These are phyloP conservation scores for Drosophila anomalata DNA, from an alignment of 2,888 invertebrate genomes.

Conservation along the genomic window DNA sequence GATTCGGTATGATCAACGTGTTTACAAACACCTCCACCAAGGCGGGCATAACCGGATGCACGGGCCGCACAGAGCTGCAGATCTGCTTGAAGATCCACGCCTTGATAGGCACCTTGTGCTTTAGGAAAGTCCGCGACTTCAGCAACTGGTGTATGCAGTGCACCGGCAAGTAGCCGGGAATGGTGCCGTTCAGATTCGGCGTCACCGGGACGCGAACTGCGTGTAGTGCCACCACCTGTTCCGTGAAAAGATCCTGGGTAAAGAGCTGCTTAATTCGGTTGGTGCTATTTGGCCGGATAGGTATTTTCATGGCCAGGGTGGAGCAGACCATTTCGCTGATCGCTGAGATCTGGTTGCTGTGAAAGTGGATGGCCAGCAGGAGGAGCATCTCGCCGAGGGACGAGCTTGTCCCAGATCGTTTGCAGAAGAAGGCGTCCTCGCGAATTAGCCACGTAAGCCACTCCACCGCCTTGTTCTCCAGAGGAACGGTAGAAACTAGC, in stretches of 20 bases:
- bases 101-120: constrained; percentile 97
- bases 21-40: constrained; percentile 97
- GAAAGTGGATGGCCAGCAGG: constrained; percentile 98
- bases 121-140: constrained; percentile 96
- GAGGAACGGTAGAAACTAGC: constrained; percentile 89
- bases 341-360: constrained; percentile 96
- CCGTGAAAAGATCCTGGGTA: constrained; percentile 98
- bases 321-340: constrained; percentile 97
- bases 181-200: constrained; percentile 92
- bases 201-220: constrained; percentile 98
- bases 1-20: constrained; percentile 90
- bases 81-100: constrained; percentile 98
- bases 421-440: constrained; percentile 95
- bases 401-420: constrained; percentile 92
- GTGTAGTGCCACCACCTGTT: constrained; percentile 97
- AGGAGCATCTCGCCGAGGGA: constrained; percentile 98
- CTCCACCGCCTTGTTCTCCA: constrained; percentile 94
- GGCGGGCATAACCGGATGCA: constrained; percentile 96
- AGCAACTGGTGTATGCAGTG: constrained; percentile 98
- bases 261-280: constrained; percentile 96
- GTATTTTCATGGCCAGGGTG: constrained; percentile 97
- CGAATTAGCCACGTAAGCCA: constrained; percentile 97
- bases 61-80: constrained; percentile 93
- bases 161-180: constrained; percentile 96
- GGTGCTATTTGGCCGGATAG: constrained; percentile 92